These are phyloP conservation scores for Octodon degus DNA, from an alignment of 2,113 vertebrate genomes.

Conservation along the genomic window DNA sequence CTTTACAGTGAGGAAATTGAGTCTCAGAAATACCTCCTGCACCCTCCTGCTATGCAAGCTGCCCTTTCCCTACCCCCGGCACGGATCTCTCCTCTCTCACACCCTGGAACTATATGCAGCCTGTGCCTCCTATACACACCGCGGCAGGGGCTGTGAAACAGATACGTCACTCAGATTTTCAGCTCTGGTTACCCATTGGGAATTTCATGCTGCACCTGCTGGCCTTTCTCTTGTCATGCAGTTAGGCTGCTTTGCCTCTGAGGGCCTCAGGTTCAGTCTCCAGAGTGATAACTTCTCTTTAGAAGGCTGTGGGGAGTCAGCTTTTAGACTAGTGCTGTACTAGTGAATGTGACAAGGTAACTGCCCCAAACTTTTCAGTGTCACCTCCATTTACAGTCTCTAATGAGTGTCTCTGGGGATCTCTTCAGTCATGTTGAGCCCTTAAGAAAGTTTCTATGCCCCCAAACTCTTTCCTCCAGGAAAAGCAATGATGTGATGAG, in stretches of 20 bases:
- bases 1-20: neutral
- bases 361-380: no score
- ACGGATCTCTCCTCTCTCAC: no score
- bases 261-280: neutral
- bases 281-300: accelerated
- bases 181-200: neutral
- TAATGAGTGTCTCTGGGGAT: neutral
- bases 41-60: neutral
- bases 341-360: neutral
- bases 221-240: accelerated
- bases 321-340: neutral
- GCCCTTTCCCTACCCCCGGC: neutral
- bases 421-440: neutral
- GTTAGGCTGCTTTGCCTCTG: neutral
- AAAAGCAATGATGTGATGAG: neutral
- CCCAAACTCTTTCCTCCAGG: neutral
- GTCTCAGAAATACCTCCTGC: neutral
- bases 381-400: accelerated
- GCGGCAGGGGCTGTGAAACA: neutral
- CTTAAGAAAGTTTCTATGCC: neutral
- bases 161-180: neutral
- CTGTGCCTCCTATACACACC: neutral
- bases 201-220: neutral
- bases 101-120: no score
- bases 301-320: neutral